These are phyloP conservation scores for Apodemia zela DNA, from an alignment of 2,888 invertebrate genomes.

Conservation along the genomic window DNA sequence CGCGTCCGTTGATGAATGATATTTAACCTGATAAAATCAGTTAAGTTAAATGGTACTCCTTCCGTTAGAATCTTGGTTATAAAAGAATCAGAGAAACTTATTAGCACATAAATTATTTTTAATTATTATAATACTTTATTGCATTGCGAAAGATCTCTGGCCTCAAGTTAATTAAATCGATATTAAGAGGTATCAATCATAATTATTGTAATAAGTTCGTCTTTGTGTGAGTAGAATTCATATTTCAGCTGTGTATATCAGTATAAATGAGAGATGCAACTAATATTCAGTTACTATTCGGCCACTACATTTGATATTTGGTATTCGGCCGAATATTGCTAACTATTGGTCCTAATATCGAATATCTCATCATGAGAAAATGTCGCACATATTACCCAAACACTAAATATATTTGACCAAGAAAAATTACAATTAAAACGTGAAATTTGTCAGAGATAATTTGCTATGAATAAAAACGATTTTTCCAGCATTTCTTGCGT, in stretches of 20 bases:
- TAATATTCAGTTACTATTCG: too few relatives aligned
- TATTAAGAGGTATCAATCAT: not conserved
- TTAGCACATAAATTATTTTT: conserved; percentile 10
- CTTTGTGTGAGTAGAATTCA: not conserved
- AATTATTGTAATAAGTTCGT: not conserved
- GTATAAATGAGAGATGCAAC: too few relatives aligned
- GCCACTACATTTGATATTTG: too few relatives aligned
- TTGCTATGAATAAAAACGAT: too few relatives aligned
- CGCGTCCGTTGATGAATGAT: not conserved
- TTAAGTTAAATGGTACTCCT: conserved; percentile 2
- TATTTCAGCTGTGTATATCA: not conserved
- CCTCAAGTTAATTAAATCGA: conserved; percentile 1
- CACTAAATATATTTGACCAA: too few relatives aligned
- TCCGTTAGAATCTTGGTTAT: not conserved
- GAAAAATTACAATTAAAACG: too few relatives aligned
- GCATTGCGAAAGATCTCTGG: not conserved
- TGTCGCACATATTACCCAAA: too few relatives aligned
- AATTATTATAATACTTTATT: conserved; percentile 12
- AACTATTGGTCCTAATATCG: too few relatives aligned
- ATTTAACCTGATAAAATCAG: not conserved
- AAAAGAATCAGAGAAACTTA: not conserved
- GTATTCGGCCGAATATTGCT: too few relatives aligned
- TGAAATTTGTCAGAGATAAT: too few relatives aligned
- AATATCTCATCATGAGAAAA: too few relatives aligned
- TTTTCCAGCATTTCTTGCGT: too few relatives aligned